phyloP scores from a whole-genome alignment of 2,113 vertebrate species.

The Pluvialis apricaria region DNA sequence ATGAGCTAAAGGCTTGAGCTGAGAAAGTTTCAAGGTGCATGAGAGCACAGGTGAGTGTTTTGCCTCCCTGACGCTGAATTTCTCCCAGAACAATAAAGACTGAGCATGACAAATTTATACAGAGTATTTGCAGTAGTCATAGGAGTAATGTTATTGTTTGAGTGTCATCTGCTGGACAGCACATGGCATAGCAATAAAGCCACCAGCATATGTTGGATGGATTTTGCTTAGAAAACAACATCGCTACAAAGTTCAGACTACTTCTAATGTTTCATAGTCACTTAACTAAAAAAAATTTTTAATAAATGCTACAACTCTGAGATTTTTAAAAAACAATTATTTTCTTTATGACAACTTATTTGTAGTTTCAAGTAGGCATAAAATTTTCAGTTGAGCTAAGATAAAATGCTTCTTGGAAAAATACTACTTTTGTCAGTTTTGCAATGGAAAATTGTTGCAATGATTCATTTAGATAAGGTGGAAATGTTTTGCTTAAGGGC shows the following conservation, averaged over 20 bases:
- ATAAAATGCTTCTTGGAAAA: neutral
- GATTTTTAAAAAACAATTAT: neutral
- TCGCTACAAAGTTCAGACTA: neutral
- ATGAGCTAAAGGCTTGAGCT: neutral
- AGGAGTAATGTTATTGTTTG: neutral
- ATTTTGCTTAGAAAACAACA: neutral
- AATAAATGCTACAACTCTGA: neutral
- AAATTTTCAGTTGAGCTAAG: neutral
- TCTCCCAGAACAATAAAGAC: neutral
- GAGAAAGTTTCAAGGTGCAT: neutral
- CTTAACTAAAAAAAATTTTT: neutral
- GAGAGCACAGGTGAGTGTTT: neutral
- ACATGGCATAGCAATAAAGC: neutral
- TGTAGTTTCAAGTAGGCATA: neutral
- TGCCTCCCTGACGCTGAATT: neutral
- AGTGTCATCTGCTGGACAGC: constrained; percentile 1
- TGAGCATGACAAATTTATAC: rapidly evolving
- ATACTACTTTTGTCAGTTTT: neutral
- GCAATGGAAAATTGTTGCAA: neutral
- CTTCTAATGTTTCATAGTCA: neutral
- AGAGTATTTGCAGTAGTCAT: rapidly evolving
- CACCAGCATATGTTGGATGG: rapidly evolving
- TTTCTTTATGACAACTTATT: neutral
- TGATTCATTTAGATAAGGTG: neutral
- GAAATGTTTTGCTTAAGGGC: neutral